These are phyloP conservation scores for Phalera bucephala DNA, from an alignment of 2,888 invertebrate genomes.

Conservation along the genomic window DNA sequence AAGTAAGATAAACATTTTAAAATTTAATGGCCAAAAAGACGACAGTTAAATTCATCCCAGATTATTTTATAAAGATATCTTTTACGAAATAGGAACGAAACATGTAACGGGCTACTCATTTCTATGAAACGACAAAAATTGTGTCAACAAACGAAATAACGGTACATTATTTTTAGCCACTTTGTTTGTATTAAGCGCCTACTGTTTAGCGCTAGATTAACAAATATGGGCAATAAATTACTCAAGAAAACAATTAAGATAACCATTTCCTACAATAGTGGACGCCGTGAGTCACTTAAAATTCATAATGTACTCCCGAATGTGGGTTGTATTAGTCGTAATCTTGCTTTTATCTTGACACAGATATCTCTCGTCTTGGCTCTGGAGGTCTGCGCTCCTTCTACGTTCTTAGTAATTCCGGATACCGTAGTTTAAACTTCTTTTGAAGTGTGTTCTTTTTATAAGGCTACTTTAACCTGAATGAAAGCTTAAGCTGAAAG, in stretches of 20 bases:
- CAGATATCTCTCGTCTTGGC: constrained; percentile 40
- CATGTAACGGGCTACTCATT: constrained; percentile 7
- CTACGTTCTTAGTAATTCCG: neutral
- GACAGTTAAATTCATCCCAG: too few species aligned
- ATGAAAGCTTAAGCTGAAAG: too few species aligned
- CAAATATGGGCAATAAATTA: constrained; percentile 42
- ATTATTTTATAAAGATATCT: constrained; percentile 13
- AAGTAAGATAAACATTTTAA: too few species aligned
- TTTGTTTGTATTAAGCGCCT: constrained; percentile 28
- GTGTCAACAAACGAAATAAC: constrained; percentile 22
- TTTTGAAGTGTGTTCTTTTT: too few species aligned
- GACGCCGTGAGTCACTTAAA: constrained; percentile 52
- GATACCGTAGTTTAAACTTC: too few species aligned
- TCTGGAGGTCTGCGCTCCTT: constrained; percentile 1
- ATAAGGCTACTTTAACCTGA: too few species aligned
- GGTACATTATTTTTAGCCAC: constrained; percentile 31
- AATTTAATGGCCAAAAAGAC: too few species aligned
- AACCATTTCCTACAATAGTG: constrained; percentile 53
- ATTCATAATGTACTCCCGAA: constrained; percentile 66
- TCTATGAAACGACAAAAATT: too few species aligned
- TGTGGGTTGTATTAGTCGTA: constrained; percentile 58
- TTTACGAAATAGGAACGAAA: neutral
- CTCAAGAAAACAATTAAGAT: constrained; percentile 58
- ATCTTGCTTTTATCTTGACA: constrained; percentile 58
- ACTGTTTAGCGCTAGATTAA: constrained; percentile 29